phyloP scores from a whole-genome alignment of 2,113 vertebrate species.

The sheep (Ovis aries) region DNA sequence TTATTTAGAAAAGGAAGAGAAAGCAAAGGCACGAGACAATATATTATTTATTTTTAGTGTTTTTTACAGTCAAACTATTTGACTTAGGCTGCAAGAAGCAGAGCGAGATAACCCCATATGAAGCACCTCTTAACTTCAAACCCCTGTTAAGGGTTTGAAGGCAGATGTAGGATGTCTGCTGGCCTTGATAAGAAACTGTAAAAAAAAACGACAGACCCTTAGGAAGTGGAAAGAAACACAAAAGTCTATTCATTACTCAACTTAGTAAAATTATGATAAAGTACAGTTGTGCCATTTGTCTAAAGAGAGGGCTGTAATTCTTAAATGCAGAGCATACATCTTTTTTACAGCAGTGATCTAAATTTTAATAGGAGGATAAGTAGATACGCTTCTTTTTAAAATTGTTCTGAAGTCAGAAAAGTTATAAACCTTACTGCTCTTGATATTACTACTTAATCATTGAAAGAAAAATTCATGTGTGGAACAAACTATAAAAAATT shows the following conservation, averaged over 20 bases:
- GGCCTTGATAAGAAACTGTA: slow-evolving; percentile 64
- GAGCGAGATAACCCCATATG: slow-evolving; percentile 54
- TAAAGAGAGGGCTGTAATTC: slow-evolving; percentile 4
- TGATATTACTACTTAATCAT: not conserved
- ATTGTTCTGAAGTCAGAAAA: not conserved
- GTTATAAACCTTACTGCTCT: not conserved
- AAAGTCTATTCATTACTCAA: not conserved
- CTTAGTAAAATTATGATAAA: not conserved
- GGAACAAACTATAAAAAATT: not conserved
- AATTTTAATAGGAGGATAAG: not conserved
- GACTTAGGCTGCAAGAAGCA: slow-evolving; percentile 55
- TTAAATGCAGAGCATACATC: not conserved
- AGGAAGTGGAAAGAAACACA: slow-evolving; percentile 65
- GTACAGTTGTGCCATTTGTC: not conserved
- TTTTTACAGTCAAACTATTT: slow-evolving; percentile 50
- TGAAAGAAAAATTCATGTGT: not conserved
- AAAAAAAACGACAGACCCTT: slow-evolving; percentile 47
- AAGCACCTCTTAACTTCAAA: slow-evolving; percentile 56
- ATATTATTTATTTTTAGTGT: slow-evolving; percentile 61
- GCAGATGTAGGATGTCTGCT: slow-evolving; percentile 65
- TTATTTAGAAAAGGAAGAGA: slow-evolving; percentile 70
- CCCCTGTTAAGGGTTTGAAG: slow-evolving; percentile 27
- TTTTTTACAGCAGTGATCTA: not conserved
- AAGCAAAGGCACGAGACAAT: slow-evolving; percentile 40
- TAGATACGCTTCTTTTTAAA: not conserved